Evolutionary conservation across 2,113 vertebrate genomes (phyloP).

Genomic region (Orycteropus afer): DNA sequence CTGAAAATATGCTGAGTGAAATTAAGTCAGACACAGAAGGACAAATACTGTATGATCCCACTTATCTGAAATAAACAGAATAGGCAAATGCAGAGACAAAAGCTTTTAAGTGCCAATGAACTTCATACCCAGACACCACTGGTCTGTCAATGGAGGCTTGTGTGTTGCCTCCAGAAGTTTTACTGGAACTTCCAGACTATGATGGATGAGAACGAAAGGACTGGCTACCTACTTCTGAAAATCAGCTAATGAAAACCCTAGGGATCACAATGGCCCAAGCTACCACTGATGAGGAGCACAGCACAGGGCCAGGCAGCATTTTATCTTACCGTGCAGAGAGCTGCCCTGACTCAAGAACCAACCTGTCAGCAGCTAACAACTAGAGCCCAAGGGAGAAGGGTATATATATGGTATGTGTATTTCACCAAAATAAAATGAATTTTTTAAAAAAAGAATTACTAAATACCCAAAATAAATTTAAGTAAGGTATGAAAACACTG

Average conservation of each 20-base stretch:
- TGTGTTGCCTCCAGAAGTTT: background rate
- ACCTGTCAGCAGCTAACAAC: background rate
- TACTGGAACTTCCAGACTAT: background rate
- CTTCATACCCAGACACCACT: background rate
- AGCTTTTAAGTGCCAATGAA: background rate
- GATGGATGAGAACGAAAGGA: background rate
- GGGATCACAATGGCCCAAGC: background rate
- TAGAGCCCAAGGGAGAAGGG: background rate
- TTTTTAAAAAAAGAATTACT: background rate
- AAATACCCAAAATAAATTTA: conserved; percentile 27
- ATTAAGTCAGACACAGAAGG: background rate
- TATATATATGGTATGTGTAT: too few relatives aligned
- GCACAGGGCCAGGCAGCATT: background rate
- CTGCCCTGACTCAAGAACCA: background rate
- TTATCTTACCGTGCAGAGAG: background rate
- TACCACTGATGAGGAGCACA: too few relatives aligned
- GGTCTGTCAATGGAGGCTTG: too few relatives aligned
- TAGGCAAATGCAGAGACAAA: too few relatives aligned
- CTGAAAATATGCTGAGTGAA: background rate
- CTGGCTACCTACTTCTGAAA: background rate
- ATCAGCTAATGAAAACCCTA: background rate
- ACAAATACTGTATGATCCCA: background rate
- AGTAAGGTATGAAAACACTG: conserved; percentile 37
- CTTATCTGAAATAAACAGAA: background rate
- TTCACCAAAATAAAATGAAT: background rate